Conservation (phyloP, 1,140 invertebrate species). For the Diachasmimorpha longicaudata region DNA sequence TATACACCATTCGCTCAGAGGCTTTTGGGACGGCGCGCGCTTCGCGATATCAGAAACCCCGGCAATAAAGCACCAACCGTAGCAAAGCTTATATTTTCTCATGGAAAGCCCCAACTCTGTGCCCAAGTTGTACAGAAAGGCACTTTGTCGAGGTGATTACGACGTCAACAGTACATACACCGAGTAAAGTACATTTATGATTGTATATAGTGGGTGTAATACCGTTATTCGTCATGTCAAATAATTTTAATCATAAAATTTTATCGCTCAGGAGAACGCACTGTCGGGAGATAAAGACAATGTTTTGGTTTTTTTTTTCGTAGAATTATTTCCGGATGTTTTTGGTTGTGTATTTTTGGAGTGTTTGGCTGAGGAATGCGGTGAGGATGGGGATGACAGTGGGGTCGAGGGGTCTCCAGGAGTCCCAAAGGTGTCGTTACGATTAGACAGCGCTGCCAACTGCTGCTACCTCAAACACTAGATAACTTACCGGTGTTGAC, state of each 20-base stretch:
- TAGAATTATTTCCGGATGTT: too few species aligned
- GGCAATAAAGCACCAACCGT: conserved; percentile 54
- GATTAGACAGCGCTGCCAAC: conserved; percentile 59
- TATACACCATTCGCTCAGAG: background rate
- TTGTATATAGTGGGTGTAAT: too few species aligned
- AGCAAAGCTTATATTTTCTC: conserved; percentile 16
- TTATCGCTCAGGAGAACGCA: background rate
- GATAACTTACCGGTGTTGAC: conserved; percentile 60
- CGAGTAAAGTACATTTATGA: background rate
- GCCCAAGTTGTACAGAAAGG: background rate
- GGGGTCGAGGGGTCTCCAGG: conserved; percentile 23
- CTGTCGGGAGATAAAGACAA: too few species aligned
- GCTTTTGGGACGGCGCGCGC: conserved; percentile 8
- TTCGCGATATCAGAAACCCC: conserved; percentile 52
- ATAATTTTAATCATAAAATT: background rate
- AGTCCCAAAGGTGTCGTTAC: conserved; percentile 58
- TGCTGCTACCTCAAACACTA: conserved; percentile 53
- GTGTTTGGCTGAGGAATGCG: too few species aligned
- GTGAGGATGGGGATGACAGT: too few species aligned
- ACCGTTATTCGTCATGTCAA: background rate
- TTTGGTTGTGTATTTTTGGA: too few species aligned
- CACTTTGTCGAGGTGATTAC: conserved; percentile 1
- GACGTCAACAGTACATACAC: conserved; percentile 9
- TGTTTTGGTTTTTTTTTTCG: too few species aligned
- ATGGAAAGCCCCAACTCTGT: background rate